A percentile compares a stretch with the other conserved stretches of the same genome.
Conservation (phyloP, 2,888 invertebrate genomes). For the Vanessa cardui region DNA sequence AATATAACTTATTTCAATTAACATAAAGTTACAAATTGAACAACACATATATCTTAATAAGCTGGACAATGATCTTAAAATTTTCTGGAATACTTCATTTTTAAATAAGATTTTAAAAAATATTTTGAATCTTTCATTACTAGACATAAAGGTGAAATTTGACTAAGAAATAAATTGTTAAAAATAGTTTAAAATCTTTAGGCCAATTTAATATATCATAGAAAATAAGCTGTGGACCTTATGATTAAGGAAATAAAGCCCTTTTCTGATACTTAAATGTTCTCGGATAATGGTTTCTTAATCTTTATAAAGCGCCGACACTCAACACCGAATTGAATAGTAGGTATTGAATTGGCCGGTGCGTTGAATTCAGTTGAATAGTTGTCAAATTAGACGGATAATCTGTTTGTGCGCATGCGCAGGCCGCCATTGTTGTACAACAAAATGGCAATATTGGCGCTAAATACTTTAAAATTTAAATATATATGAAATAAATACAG, state of each 20-base stretch:
- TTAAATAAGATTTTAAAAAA: not conserved
- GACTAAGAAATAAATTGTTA: not conserved
- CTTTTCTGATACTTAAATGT: not conserved
- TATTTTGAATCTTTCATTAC: slow-evolving; percentile 9
- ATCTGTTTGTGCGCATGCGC: slow-evolving; percentile 60
- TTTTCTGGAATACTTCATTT: not conserved
- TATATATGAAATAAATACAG: not conserved
- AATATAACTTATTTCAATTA: slow-evolving; percentile 8
- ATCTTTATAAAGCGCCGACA: slow-evolving; percentile 52
- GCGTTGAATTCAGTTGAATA: slow-evolving; percentile 54
- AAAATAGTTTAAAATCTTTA: slow-evolving; percentile 2
- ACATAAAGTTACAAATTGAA: slow-evolving; percentile 13
- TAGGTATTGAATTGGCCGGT: slow-evolving; percentile 33
- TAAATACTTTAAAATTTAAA: slow-evolving; percentile 46
- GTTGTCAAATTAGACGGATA: slow-evolving; percentile 67
- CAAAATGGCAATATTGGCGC: slow-evolving; percentile 45
- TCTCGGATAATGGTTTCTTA: not conserved
- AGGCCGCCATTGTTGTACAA: slow-evolving; percentile 50
- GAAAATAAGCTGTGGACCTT: slow-evolving; percentile 6
- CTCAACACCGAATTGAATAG: slow-evolving; percentile 63
- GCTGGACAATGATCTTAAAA: slow-evolving; percentile 9
- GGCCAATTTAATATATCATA: slow-evolving; percentile 9
- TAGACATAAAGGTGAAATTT: slow-evolving; percentile 12
- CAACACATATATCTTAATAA: slow-evolving; percentile 10
- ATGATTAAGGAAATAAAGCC: slow-evolving; percentile 3